Evolutionary conservation across 2,888 invertebrate genomes (phyloP), one percentile per base, ranked within the genome.

Genomic region (Drosophila anceps): DNA sequence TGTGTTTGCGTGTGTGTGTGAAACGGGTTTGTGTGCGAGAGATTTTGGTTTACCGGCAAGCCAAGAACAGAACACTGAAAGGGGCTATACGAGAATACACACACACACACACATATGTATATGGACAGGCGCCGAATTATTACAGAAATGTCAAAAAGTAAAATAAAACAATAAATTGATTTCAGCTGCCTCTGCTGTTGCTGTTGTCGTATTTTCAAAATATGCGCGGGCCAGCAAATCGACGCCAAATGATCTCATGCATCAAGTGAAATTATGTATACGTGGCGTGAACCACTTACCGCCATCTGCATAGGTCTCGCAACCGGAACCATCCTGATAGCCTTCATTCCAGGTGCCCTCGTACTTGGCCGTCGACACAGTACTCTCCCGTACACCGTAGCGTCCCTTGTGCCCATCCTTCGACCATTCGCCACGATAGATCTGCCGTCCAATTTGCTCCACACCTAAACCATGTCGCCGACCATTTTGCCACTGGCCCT

Each of bases 401-500:
- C 99, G 96, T 58, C 99, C 99, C 93, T 99, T 99, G 94, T 97
- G 98, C 50, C 99, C 99, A 93, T 98, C 98, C 77, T 92, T 92
- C 69, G 98, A 98, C 98, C 99, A 99, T 94, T 99, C 99, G 75
- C 99, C 99, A 77, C 98, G 95, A 94, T 99, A 99, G 82, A 98
- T 95, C 98, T 99, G 99, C 65, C 98, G 95, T 51, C 99, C 99
- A 77, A 99, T 96, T 75, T 97, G 97, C 94, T 99, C 99, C 92
- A 99, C 97, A 72, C 99, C 99, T 91, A 99, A 94, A 12, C 99
- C 99, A 93, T 99, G 99, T 61, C 99, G 95, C 93, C 99, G 98
- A 79, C 99, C 99, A 93, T 99, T 99, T 94, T 98, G 99, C 99
- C 99, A 99, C 94, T 99, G 98, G 73, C 99, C 99, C 94, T 98